Conservation (phyloP, 2,888 invertebrate species). For the Drosophila putrida region DNA sequence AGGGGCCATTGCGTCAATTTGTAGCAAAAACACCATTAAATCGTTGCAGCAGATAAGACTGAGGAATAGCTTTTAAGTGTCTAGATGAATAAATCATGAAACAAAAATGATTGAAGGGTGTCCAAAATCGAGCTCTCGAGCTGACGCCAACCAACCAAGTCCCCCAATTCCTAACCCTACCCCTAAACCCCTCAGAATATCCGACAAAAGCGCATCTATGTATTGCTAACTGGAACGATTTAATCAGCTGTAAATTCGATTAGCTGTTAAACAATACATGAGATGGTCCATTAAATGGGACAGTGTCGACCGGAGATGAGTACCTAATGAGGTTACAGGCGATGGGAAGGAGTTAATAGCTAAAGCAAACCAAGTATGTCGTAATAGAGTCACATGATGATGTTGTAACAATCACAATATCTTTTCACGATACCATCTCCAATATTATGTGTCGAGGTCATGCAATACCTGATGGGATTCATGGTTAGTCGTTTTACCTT, state of each 20-base stretch:
- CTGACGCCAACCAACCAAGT: background rate
- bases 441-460: slow-evolving; percentile 12
- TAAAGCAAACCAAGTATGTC: background rate
- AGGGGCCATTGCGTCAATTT: slow-evolving; percentile 31
- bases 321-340: background rate
- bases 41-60: slow-evolving; percentile 56
- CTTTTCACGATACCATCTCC: slow-evolving; percentile 27
- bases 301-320: slow-evolving; percentile 14
- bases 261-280: slow-evolving; percentile 45
- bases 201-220: slow-evolving; percentile 25
- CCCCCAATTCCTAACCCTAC: slow-evolving; percentile 19
- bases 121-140: slow-evolving; percentile 14
- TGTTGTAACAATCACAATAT: slow-evolving; percentile 1
- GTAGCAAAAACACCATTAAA: slow-evolving; percentile 62
- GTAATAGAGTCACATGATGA: background rate
- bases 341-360: slow-evolving; percentile 3
- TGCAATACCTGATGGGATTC: slow-evolving; percentile 1
- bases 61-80: slow-evolving; percentile 55
- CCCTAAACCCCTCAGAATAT: slow-evolving; percentile 12
- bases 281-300: slow-evolving; percentile 15
- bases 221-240: slow-evolving; percentile 23
- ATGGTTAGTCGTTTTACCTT: slow-evolving; percentile 43
- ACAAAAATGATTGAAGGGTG: slow-evolving; percentile 62
- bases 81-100: slow-evolving; percentile 70
- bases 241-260: slow-evolving; percentile 66